phyloP scores from a whole-genome alignment of 2,113 vertebrate genomes.

The human region GRCh38 chr11:72034501-72035000 shows the following conservation, averaged over 20 bases:
- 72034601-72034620: too few species aligned
- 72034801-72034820: neutral
- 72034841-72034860: neutral
- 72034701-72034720: neutral
- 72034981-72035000: neutral
- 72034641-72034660: too few species aligned
- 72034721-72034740: neutral
- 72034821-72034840: neutral
- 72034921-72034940: neutral
- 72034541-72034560: too few species aligned
- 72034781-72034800: neutral
- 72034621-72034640: too few species aligned
- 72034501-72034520: too few species aligned
- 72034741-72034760: neutral
- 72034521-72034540: too few species aligned
- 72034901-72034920: neutral
- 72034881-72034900: neutral
- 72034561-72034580: too few species aligned
- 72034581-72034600: too few species aligned
- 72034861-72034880: neutral
- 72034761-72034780: neutral
- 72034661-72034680: too few species aligned
- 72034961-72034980: neutral
- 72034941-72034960: neutral
- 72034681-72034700: too few species aligned